Base-by-base conservation (phyloP, 2,797 vertebrate species). In the Melanogrammus aeglefinus region DNA sequence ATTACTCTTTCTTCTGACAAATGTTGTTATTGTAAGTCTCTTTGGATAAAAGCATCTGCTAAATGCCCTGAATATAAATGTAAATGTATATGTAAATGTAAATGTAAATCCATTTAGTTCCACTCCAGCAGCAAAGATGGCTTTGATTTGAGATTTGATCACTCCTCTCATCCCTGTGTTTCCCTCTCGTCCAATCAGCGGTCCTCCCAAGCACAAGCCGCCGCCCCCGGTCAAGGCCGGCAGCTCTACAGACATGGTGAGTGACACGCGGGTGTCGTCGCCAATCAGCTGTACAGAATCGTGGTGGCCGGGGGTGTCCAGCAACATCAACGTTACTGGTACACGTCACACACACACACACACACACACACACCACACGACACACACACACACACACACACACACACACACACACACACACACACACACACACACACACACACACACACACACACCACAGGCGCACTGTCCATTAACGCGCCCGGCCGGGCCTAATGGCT, bases 241-340 rank as follows among this genome's bases (percentile, higher is more conserved):
- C 85, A 91, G 90, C 89, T 93, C 93, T 0, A 93, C 91, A 0
- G 93, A 94, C 87, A 93, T 94, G 94, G 94, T 95, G 90, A 94
- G 94, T 90, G 80, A 73, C 69, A n/a, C n/a, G n/a, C n/a, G n/a
- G n/a, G n/a, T n/a, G n/a, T n/a, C n/a, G n/a, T n/a, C n/a, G n/a
- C n/a, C n/a, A n/a, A n/a, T n/a, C n/a, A n/a, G n/a, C n/a, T n/a
- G n/a, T n/a, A n/a, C n/a, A n/a, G n/a, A n/a, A n/a, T n/a, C n/a
- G n/a, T n/a, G n/a, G n/a, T n/a, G n/a, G n/a, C n/a, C n/a, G 6
- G 5, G 72, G 78, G 2, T 16, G 72, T 76, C 77, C 75, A 78
- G 80, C 24, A 75, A 84, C n/a, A n/a, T 89, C 84, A 80, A 84
- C 86, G 47, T 41, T 86, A 77, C 82, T 86, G 77, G 86, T 86